Conservation (phyloP, 2,888 invertebrate genomes). For the Pachliopta kotzebuea region DNA sequence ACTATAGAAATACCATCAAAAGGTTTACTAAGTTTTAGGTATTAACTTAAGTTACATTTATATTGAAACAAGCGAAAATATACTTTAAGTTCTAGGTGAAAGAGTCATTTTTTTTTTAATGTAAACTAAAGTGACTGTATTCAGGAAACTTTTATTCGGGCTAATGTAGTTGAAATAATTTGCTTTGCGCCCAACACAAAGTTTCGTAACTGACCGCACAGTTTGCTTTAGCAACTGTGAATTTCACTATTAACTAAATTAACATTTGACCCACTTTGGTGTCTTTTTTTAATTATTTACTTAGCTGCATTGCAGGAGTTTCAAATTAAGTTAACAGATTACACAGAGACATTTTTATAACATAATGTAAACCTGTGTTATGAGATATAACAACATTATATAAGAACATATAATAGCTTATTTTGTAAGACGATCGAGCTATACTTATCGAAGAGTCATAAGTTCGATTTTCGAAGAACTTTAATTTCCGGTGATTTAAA, state of each 20-base stretch:
- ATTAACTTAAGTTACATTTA: no score
- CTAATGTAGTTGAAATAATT: slow-evolving; percentile 7
- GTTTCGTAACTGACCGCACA: slow-evolving; percentile 1
- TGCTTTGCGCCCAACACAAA: background rate
- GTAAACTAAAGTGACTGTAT: background rate
- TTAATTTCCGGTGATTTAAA: no score
- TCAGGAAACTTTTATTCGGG: background rate
- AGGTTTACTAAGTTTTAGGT: no score
- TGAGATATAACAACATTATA: no score
- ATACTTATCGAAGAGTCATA: no score
- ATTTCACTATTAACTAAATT: slow-evolving; percentile 2
- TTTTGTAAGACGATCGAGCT: no score
- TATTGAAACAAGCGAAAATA: background rate
- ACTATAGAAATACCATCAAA: no score
- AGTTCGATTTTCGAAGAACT: no score
- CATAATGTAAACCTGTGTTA: background rate
- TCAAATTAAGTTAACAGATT: background rate
- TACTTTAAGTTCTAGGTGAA: background rate
- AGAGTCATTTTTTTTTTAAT: background rate
- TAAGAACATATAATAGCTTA: no score
- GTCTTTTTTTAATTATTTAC: background rate
- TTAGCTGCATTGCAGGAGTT: background rate
- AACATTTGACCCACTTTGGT: background rate
- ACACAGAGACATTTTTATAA: background rate
- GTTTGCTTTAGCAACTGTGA: slow-evolving; percentile 1